Conservation (phyloP, 1,140 invertebrate genomes). For the Hirudo medicinalis region DNA sequence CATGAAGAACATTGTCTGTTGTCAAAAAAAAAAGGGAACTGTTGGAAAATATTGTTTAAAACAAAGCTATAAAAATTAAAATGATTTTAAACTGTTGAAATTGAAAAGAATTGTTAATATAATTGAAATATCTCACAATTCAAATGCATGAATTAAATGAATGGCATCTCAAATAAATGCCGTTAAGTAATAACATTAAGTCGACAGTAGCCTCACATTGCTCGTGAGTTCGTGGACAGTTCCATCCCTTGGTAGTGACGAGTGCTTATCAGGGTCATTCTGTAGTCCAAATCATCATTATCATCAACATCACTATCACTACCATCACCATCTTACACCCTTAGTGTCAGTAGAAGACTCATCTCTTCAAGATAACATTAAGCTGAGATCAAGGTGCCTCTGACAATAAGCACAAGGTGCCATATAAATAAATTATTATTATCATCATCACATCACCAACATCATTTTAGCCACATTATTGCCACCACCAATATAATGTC, state of each 20-base stretch:
- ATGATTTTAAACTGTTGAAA: too few relatives aligned
- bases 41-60: neutral
- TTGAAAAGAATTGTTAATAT: too few relatives aligned
- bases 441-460: neutral
- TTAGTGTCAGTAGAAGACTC: too few relatives aligned
- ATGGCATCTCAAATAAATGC: neutral
- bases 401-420: too few relatives aligned
- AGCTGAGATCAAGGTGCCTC: too few relatives aligned
- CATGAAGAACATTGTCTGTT: conserved; percentile 27
- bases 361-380: neutral
- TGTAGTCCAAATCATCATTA: conserved; percentile 30
- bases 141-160: too few relatives aligned
- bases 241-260: conserved; percentile 77
- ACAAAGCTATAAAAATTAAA: neutral
- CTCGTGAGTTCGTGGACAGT: conserved; percentile 89
- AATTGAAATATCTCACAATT: too few relatives aligned
- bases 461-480: neutral
- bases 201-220: conserved; percentile 51
- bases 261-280: conserved; percentile 56
- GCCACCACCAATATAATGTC: too few relatives aligned
- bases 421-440: too few relatives aligned
- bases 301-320: neutral
- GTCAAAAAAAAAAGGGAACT: neutral
- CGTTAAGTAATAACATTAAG: neutral
- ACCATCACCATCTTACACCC: too few relatives aligned